A percentile compares a stretch with the other conserved stretches of the same genome.
These are phyloP conservation scores for Liasis olivaceus DNA, from an alignment of 2,797 vertebrate species.

Conservation along the genomic window DNA sequence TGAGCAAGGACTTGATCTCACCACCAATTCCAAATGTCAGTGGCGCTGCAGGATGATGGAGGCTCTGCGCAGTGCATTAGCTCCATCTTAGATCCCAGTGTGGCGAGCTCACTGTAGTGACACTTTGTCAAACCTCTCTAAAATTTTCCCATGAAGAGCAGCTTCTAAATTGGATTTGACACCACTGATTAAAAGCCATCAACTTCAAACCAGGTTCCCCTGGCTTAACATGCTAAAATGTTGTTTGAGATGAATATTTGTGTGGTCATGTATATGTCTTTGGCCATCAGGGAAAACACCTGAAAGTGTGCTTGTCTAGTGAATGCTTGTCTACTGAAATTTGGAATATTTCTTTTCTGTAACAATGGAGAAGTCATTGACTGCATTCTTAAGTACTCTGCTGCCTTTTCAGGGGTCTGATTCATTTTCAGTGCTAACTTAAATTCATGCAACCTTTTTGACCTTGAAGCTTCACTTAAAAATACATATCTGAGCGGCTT, in stretches of 20 bases:
- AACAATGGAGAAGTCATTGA: neutral
- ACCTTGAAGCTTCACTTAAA: neutral
- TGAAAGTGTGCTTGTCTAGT: neutral
- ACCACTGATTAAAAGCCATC: constrained; percentile 51
- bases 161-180: constrained; percentile 59
- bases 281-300: neutral
- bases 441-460: neutral
- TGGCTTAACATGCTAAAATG: constrained; percentile 14
- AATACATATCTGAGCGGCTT: neutral
- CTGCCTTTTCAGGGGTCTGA: neutral
- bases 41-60: constrained; percentile 31
- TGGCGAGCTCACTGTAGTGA: constrained; percentile 26
- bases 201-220: constrained; percentile 14
- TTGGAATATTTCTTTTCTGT: neutral
- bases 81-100: constrained; percentile 33
- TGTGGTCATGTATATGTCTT: neutral
- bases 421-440: neutral
- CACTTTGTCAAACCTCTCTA: constrained; percentile 45
- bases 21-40: constrained; percentile 55
- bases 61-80: constrained; percentile 33
- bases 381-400: neutral
- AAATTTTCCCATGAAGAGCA: constrained; percentile 38
- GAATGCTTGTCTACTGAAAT: neutral
- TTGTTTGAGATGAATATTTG: neutral
- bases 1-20: constrained; percentile 59